Evolutionary conservation across 2,888 invertebrate species (phyloP), one percentile per base, ranked within the genome.

Genomic region (Drosophila rubida): DNA sequence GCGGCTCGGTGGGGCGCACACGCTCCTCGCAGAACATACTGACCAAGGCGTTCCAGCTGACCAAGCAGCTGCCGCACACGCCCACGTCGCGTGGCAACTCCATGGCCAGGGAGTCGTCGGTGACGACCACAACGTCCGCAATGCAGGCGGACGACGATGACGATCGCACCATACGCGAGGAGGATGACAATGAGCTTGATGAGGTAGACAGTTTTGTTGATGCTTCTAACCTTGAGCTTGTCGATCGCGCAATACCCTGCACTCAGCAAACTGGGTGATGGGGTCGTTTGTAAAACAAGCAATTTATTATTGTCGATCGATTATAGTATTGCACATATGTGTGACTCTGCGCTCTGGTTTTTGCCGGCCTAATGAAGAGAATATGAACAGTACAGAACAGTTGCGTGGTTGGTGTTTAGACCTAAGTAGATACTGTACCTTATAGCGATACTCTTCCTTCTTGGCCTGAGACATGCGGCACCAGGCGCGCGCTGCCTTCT

Each of bases 11-110:
- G 35, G 94, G 94, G 4, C 93, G 94, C 81, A 95, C 96, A 1
- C 94, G 94, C 70, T 96, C 96, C 73, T 95, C 96, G 0, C 95
- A 96, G 23, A 96, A 96, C 90, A 96, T 96, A 72, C 94, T 96
- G 94, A 96, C 96, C 58, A 96, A 95, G 90, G 96, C 96, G 0
- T 96, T 95, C 91, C 96, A 96, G 87, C 92, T 95, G 84, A 95
- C 94, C 78, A 91, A 91, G 60, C 89, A 84, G 39, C 69, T 92
- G 79, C 92, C 92, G 9, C 89, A 88, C 30, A 91, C 91, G 77
- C 92, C 89, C 75, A 92, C 82, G 65, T 93, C 90, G 8, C 85
- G 91, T 55, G 92, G 69, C 69, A 91, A 84, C 53, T 91, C 91
- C 4, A 61, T 91, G 73, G 83, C 83, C 35, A 80, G 90, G 50